These are phyloP conservation scores for Bhutanitis thaidina DNA, from an alignment of 2,888 invertebrate genomes.

Conservation along the genomic window DNA sequence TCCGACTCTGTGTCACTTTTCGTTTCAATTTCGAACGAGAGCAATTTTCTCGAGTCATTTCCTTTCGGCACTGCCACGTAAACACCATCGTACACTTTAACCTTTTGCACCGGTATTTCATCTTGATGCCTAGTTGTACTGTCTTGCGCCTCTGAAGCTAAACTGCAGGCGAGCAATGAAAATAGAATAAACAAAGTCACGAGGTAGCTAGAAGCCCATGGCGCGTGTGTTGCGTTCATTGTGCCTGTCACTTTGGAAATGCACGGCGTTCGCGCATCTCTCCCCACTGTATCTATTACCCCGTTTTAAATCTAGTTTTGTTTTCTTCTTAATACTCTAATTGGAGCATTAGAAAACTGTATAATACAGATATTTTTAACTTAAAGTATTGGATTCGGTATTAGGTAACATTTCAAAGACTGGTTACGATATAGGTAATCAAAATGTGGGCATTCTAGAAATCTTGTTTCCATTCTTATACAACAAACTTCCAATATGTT, in stretches of 20 bases:
- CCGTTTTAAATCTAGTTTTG: conserved; percentile 13
- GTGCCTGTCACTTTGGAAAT: conserved; percentile 47
- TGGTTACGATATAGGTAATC: too few relatives aligned
- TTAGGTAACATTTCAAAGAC: too few relatives aligned
- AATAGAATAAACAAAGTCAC: conserved; percentile 28
- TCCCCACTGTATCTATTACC: conserved; percentile 17
- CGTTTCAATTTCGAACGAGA: conserved; percentile 59
- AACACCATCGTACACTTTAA: conserved; percentile 60
- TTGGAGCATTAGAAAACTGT: too few relatives aligned
- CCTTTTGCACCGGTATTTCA: conserved; percentile 28
- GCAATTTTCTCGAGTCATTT: conserved; percentile 41
- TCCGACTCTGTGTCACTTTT: conserved; percentile 35
- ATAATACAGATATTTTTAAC: too few relatives aligned
- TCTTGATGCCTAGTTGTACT: conserved; percentile 10
- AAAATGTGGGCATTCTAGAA: too few relatives aligned
- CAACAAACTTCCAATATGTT: too few relatives aligned
- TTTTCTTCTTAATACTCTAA: conserved; percentile 1
- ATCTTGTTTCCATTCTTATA: too few relatives aligned
- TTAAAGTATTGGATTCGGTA: too few relatives aligned
- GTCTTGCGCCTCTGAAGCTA: conserved; percentile 31
- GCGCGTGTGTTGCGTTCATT: conserved; percentile 52
- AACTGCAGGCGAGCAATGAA: conserved; percentile 27
- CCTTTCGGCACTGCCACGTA: conserved; percentile 49
- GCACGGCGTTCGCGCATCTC: conserved; percentile 33
- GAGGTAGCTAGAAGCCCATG: conserved; percentile 24